Percentiles rank a stretch among this genome's conserved stretches.
Conservation (phyloP, 1,140 invertebrate genomes). For the Stratiolaelaps scimitus region DNA sequence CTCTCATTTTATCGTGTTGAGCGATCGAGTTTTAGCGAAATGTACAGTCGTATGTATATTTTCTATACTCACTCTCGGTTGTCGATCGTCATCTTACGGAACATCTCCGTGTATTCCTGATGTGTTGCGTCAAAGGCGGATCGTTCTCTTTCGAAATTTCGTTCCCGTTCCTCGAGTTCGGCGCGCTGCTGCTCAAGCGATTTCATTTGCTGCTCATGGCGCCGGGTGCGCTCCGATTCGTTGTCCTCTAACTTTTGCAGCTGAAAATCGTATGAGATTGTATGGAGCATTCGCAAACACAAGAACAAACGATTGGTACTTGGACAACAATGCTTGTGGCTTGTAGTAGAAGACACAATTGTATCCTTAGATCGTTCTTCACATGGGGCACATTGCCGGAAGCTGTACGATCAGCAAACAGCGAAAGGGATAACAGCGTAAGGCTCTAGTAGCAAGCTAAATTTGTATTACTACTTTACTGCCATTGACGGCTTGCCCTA, state of each 20-base stretch:
- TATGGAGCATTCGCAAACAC: too few relatives aligned
- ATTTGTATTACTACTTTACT: too few relatives aligned
- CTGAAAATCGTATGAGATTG: not conserved
- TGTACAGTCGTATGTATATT: too few relatives aligned
- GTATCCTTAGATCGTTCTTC: too few relatives aligned
- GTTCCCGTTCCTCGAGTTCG: constrained; percentile 25
- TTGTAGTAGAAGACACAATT: too few relatives aligned
- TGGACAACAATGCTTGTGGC: too few relatives aligned
- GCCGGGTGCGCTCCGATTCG: not conserved
- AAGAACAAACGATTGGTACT: too few relatives aligned
- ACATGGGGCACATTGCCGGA: too few relatives aligned
- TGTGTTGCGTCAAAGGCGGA: constrained; percentile 12
- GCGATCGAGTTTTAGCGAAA: not conserved
- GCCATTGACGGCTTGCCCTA: too few relatives aligned
- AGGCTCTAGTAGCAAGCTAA: too few relatives aligned
- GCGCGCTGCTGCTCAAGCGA: constrained; percentile 15
- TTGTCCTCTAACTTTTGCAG: constrained; percentile 23
- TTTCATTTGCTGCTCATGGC: constrained; percentile 26
- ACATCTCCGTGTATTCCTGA: constrained; percentile 8
- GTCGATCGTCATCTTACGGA: constrained; percentile 24
- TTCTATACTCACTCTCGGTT: constrained; percentile 21
- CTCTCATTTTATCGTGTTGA: not conserved
- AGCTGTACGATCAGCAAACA: too few relatives aligned
- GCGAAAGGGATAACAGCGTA: too few relatives aligned
- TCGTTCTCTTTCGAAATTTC: constrained; percentile 14